These are phyloP conservation scores for Neelides folsomi DNA, from an alignment of 2,888 invertebrate genomes.

Conservation along the genomic window DNA sequence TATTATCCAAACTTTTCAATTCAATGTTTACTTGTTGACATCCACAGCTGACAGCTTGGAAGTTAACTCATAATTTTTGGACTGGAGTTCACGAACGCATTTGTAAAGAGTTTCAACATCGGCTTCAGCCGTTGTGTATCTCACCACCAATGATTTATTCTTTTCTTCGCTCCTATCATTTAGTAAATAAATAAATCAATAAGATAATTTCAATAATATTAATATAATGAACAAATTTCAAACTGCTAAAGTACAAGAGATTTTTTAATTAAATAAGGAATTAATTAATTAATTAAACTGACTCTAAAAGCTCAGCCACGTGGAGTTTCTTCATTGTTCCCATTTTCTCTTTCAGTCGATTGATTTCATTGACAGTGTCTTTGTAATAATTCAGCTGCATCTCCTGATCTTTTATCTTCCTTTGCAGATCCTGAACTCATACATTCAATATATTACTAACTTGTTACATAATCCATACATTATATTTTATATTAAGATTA, in stretches of 20 bases:
- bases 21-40: conserved; percentile 1
- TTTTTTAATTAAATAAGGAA: no score
- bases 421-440: conserved; percentile 8
- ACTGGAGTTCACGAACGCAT: neutral
- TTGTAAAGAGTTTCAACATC: conserved; percentile 6
- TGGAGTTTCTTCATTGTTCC: conserved; percentile 8
- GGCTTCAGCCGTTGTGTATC: conserved; percentile 5
- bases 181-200: no score
- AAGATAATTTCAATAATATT: no score
- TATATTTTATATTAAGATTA: no score
- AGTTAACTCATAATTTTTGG: conserved; percentile 7
- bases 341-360: conserved; percentile 7
- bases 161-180: conserved; percentile 6
- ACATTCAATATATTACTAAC: no score
- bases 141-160: conserved; percentile 6
- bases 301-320: conserved; percentile 6
- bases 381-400: conserved; percentile 8
- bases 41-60: conserved; percentile 11
- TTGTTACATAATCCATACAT: no score
- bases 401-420: conserved; percentile 13
- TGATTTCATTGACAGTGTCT: conserved; percentile 6
- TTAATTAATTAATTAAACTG: neutral
- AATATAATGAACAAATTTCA: no score
- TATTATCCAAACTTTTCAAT: neutral
- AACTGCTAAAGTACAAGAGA: no score